Evolutionary conservation across 2,888 invertebrate genomes (phyloP), one percentile per base, ranked within the genome.

Genomic region (Aporophyla lueneburgensis): DNA sequence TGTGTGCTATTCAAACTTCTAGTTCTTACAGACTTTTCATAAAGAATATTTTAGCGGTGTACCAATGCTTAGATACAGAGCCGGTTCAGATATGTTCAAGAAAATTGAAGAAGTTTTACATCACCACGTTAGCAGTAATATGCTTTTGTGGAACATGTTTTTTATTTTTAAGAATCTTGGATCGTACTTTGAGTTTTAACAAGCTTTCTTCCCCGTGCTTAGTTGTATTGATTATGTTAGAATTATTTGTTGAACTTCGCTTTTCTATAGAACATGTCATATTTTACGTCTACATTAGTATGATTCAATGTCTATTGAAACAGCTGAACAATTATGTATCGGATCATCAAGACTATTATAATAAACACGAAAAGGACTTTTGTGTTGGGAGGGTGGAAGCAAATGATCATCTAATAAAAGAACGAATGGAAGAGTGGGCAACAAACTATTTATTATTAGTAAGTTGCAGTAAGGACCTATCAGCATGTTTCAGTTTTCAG

Each of bases 401-500:
- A 19, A 51, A 62, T 40, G 14, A 63, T 43, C 49, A 40, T 1
- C 21, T 56, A 27, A 56, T 49, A 14, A 51, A 19, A 19, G 54
- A 56, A 51, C 78, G 19, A n/a, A 43, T 21, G 12, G 40, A 69
- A 49, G 54, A 78, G 16, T 76, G 76, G 76, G 70, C 70, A 14
- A 78, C 49, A 7, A 69, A 76, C n/a, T 76, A 78, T 24, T 51
- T 76, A 27, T 70, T 69, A n/a, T 43, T 78, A 56, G 78, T 78
- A 9, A 10, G 16, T 49, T 68, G 76, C 24, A 77, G 76, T 40
- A 76, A 69, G 40, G 49, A 43, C 27, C 40, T 76, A 24, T 69
- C 78, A 9, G n/a, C 46, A 2, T 77, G 76, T 27, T 78, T 77
- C 19, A 78, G 70, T 70, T 58, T 76, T 59, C 76, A 76, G 76